Base-by-base conservation (phyloP, 2,797 vertebrate genomes). In the Girardinus metallicus region DNA sequence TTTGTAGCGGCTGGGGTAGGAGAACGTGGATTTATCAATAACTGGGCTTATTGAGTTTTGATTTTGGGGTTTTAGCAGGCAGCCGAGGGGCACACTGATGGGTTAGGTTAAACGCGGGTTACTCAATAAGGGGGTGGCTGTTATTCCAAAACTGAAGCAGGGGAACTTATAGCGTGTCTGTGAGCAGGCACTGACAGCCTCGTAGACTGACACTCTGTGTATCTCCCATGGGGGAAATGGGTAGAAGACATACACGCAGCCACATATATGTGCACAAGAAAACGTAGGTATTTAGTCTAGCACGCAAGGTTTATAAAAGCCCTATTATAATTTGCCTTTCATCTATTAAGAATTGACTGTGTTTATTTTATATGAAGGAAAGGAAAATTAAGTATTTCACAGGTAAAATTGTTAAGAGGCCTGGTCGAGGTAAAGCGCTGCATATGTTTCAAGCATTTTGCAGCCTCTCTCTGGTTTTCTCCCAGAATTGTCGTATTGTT, bases 151-250 rank as follows among this genome's bases (percentile, higher is more conserved):
- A 91, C 82, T 85, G 91, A 90, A 92, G 90, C 72, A 41, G 86
- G 87, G 82, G 85, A 89, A 93, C 90, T 94, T 96, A 96, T 94
- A 89, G 93, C 85, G 94, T 96, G 95, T 91, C 85, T 75, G 84
- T 93, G 95, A 95, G 89, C 85, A 85, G 90, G 89, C 88, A 93
- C 92, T 95, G 95, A 96, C 96, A 95, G 94, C 88, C 92, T 87
- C 76, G 85, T 92, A 95, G 94, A 94, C 95, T 94, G 94, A 95
- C 93, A 93, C 94, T 93, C 85, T n/a, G 47, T 74, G 91, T 78
- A 84, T 87, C 80, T 89, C 91, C 87, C 91, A 8, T 31, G 90
- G 89, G 92, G 85, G 84, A 80, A 83, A 87, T 76, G 73, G 87
- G 81, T 88, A 82, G 86, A 92, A 87, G 90, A 91, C 89, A 92